Conservation (phyloP, 2,797 vertebrate genomes). For the Leptoclinus maculatus region DNA sequence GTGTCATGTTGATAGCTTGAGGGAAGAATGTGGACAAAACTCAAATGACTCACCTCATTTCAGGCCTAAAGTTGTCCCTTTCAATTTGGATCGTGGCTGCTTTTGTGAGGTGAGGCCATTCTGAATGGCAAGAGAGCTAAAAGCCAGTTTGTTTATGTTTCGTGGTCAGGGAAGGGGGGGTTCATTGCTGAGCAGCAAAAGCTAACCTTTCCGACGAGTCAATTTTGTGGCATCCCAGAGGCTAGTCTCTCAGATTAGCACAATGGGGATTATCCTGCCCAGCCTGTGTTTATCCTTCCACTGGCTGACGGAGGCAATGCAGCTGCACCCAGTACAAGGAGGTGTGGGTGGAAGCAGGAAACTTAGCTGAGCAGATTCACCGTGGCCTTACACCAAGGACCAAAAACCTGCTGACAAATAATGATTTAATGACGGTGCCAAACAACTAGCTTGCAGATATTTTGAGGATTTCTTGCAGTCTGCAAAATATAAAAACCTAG, state of each 20-base stretch:
- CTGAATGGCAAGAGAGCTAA: conserved; percentile 57
- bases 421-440: neutral
- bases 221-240: conserved; percentile 67
- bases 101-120: conserved; percentile 51
- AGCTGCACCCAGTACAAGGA: conserved; percentile 34
- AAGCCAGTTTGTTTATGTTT: conserved; percentile 64
- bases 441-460: conserved; percentile 3
- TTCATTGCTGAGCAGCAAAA: conserved; percentile 50
- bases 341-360: conserved; percentile 46
- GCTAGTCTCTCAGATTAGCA: conserved; percentile 77
- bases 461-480: conserved; percentile 2
- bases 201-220: conserved; percentile 64
- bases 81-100: conserved; percentile 61
- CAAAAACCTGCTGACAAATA: conserved; percentile 22
- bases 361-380: conserved; percentile 42
- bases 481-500: neutral
- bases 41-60: conserved; percentile 60
- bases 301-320: conserved; percentile 47
- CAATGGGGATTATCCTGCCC: conserved; percentile 79
- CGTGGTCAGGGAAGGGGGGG: conserved; percentile 19
- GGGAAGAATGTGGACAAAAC: conserved; percentile 61
- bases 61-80: conserved; percentile 64
- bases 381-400: conserved; percentile 30
- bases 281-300: conserved; percentile 66
- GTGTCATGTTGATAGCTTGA: conserved; percentile 56